Percentiles rank a stretch among this genome's conserved stretches.
Conservation (phyloP, 2,113 vertebrate genomes). For the Vulpes vulpes region DNA sequence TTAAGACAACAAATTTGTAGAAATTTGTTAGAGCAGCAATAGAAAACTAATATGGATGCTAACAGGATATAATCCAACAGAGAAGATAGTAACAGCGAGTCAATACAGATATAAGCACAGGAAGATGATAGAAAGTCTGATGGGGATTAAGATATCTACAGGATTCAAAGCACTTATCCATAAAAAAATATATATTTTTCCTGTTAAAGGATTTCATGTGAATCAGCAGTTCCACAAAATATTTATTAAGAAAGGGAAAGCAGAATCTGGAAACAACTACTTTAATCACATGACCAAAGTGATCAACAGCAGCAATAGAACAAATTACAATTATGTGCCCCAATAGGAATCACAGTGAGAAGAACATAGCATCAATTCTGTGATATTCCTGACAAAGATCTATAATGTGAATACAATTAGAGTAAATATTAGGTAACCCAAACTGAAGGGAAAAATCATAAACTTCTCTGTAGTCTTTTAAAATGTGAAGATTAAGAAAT, state of each 20-base stretch:
- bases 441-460: background rate
- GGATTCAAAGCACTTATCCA: background rate
- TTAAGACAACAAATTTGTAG: background rate
- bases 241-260: background rate
- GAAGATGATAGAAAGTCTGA: background rate
- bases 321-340: background rate
- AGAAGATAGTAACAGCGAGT: background rate
- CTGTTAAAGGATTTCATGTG: background rate
- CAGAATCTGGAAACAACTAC: background rate
- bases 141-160: background rate
- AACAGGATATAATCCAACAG: background rate
- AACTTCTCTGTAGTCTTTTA: background rate
- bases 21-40: background rate
- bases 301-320: background rate
- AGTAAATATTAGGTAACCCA: background rate
- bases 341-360: background rate
- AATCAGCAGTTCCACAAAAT: background rate
- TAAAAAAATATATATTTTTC: background rate
- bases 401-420: background rate
- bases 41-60: background rate
- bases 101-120: background rate
- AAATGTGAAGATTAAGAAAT: background rate
- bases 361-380: background rate
- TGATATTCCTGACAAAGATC: background rate
- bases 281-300: background rate